Evolutionary conservation across 2,797 vertebrate species (phyloP).

Genomic region (Periophthalmus magnuspinnatus): DNA sequence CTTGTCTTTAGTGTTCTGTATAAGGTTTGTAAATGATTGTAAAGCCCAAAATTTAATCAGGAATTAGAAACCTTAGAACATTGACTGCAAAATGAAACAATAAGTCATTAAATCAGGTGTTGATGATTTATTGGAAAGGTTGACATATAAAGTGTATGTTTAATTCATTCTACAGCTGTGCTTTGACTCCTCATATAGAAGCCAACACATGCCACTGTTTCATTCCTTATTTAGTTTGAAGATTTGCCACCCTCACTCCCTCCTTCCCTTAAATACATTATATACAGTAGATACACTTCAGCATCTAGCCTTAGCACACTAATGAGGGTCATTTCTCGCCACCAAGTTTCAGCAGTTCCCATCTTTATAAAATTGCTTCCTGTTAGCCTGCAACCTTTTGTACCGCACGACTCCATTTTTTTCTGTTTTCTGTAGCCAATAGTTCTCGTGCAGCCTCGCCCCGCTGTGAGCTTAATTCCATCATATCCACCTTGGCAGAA

Average conservation of each 20-base stretch:
- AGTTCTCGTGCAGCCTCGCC: slow-evolving; percentile 34
- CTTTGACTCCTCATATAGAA: slow-evolving; percentile 13
- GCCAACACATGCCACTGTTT: slow-evolving; percentile 19
- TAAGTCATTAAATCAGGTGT: slow-evolving; percentile 7
- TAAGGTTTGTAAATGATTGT: slow-evolving; percentile 9
- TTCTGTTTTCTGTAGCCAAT: slow-evolving; percentile 35
- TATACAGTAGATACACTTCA: slow-evolving; percentile 26
- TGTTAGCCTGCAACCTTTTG: slow-evolving; percentile 64
- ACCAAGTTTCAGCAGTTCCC: slow-evolving; percentile 33
- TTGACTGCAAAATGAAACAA: slow-evolving; percentile 6
- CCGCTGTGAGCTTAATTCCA: slow-evolving; percentile 48
- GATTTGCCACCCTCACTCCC: slow-evolving; percentile 13
- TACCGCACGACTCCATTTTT: slow-evolving; percentile 27
- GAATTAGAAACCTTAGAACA: neutral
- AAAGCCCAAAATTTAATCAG: slow-evolving; percentile 1
- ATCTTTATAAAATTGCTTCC: slow-evolving; percentile 41
- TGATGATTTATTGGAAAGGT: slow-evolving; percentile 19
- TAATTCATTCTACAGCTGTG: slow-evolving; percentile 16
- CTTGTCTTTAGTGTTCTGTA: slow-evolving; percentile 6
- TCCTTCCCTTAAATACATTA: neutral
- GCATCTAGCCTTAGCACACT: slow-evolving; percentile 32
- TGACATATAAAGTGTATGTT: slow-evolving; percentile 18
- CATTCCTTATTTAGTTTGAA: slow-evolving; percentile 26
- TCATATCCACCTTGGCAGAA: slow-evolving; percentile 31
- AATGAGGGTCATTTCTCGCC: slow-evolving; percentile 49